Conservation (phyloP, 2,113 vertebrate genomes). For the Pandion haliaetus region DNA sequence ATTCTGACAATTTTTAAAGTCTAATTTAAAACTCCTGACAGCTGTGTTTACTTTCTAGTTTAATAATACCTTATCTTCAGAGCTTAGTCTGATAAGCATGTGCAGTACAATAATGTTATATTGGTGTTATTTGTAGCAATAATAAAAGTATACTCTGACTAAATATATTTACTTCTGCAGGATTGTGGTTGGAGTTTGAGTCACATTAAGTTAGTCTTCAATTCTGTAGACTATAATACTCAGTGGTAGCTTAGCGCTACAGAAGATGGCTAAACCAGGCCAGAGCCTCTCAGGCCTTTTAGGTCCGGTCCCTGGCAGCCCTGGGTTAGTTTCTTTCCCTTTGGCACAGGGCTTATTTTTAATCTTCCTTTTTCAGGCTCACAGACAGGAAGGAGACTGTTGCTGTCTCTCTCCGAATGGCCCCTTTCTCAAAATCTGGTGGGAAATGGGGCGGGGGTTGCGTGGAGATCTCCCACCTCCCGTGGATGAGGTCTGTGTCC, state of each 20-base stretch:
- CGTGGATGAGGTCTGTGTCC: rapidly evolving
- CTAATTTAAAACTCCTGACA: conserved; percentile 63
- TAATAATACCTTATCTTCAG: conserved; percentile 59
- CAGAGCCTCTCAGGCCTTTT: neutral
- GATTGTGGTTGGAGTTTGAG: neutral
- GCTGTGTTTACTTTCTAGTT: conserved; percentile 70
- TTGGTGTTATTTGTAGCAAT: conserved; percentile 26
- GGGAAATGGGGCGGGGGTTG: neutral
- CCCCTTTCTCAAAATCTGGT: neutral
- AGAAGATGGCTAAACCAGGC: neutral
- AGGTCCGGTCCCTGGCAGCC: neutral
- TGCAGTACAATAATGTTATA: conserved; percentile 23
- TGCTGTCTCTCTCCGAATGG: neutral
- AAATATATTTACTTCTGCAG: neutral
- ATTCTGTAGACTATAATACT: neutral
- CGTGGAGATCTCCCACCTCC: neutral
- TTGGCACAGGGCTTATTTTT: neutral
- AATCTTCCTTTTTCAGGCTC: rapidly evolving
- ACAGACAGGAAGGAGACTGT: neutral
- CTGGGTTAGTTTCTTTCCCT: neutral
- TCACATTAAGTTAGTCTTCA: neutral
- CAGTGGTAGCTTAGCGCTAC: rapidly evolving
- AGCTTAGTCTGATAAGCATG: conserved; percentile 33
- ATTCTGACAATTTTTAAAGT: conserved; percentile 62
- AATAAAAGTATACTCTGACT: neutral